Conservation (phyloP, 2,113 vertebrate genomes). For the Phyllopteryx taeniolatus region DNA sequence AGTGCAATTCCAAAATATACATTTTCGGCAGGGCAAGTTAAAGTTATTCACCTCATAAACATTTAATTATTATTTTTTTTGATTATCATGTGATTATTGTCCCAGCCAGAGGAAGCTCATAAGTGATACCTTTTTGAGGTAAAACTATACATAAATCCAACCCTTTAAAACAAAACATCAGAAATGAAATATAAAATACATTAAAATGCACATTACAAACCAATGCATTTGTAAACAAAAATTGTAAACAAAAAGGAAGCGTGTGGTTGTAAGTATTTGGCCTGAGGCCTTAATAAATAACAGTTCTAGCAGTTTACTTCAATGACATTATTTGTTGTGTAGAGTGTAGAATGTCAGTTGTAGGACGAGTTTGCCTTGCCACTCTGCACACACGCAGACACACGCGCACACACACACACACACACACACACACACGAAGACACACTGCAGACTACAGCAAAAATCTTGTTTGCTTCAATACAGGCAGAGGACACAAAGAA, state of each 20-base stretch:
- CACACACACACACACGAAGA: neutral
- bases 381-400: neutral
- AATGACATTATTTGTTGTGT: neutral
- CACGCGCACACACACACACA: too few species aligned
- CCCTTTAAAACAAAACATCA: conserved; percentile 42
- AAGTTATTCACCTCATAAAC: conserved; percentile 57
- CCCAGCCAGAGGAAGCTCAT: conserved; percentile 61
- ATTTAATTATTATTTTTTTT: conserved; percentile 47
- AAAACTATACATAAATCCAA: conserved; percentile 45
- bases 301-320: neutral
- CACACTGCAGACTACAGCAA: neutral
- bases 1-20: conserved; percentile 77
- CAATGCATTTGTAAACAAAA: conserved; percentile 58
- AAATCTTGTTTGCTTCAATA: conserved; percentile 21
- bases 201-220: conserved; percentile 48
- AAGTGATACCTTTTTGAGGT: conserved; percentile 52
- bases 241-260: conserved; percentile 47
- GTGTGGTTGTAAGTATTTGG: conserved; percentile 60
- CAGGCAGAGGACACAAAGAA: conserved; percentile 10
- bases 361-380: neutral
- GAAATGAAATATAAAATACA: conserved; percentile 59
- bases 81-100: conserved; percentile 63
- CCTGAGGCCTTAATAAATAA: conserved; percentile 57
- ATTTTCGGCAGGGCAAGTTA: conserved; percentile 66
- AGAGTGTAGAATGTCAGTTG: neutral